Evolutionary conservation across 2,888 invertebrate genomes (phyloP).

Genomic region (Dasysyrphus albostriatus): DNA sequence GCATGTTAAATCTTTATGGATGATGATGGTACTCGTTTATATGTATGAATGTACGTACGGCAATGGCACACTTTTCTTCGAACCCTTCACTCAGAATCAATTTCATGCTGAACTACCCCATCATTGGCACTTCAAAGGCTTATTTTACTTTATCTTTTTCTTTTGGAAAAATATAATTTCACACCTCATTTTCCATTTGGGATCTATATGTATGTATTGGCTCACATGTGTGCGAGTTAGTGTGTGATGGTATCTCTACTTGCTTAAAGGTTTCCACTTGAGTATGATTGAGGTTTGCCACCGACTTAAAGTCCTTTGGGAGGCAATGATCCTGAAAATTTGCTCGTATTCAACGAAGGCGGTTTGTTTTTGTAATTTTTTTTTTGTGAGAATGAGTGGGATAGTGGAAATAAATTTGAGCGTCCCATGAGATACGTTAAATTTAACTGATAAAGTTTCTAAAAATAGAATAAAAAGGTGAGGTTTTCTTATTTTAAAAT

Average conservation of each 20-base stretch:
- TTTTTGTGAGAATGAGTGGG: background rate
- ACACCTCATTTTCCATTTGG: constrained; percentile 72
- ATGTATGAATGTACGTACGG: background rate
- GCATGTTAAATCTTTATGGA: constrained; percentile 59
- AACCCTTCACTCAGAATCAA: constrained; percentile 69
- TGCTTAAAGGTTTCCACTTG: constrained; percentile 33
- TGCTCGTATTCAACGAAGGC: constrained; percentile 24
- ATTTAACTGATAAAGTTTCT: constrained; percentile 4
- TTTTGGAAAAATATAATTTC: constrained; percentile 70
- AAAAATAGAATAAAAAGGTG: background rate
- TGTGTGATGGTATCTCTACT: constrained; percentile 54
- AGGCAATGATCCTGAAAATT: constrained; percentile 74
- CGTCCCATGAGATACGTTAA: constrained; percentile 12
- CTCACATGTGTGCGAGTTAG: constrained; percentile 3
- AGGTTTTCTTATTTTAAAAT: background rate
- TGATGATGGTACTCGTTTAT: constrained; percentile 10
- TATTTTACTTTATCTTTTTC: constrained; percentile 30
- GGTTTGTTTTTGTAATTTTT: background rate
- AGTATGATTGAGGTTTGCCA: constrained; percentile 71
- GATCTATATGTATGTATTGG: background rate
- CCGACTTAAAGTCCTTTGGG: constrained; percentile 42
- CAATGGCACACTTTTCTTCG: constrained; percentile 15
- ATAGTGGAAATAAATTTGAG: background rate
- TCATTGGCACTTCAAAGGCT: constrained; percentile 71
- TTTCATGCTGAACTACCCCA: constrained; percentile 71